Evolutionary conservation across 2,797 vertebrate species (phyloP), one percentile per base, ranked within the genome.

Genomic region (Gila robusta): DNA sequence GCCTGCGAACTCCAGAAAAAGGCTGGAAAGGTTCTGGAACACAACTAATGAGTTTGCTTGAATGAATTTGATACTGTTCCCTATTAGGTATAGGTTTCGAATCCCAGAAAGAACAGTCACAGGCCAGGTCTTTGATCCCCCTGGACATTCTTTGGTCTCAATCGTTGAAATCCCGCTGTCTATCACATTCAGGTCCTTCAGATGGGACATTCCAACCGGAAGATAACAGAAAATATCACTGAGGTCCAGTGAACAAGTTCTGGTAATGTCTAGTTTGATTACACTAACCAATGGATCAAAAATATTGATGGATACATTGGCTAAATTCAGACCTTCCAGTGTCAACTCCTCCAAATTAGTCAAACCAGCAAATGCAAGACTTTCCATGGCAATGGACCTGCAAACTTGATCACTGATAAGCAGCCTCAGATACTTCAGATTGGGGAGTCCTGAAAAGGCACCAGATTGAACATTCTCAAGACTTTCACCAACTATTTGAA

Each of bases 11-110:
- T 23, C 39, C 16, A 90, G 11, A 7, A 4, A 6, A 35, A 90
- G 19, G 3, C 81, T 89, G 52, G 86, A 89, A 41, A 91, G 87
- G 21, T 88, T 91, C 47, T 81, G 88, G 71, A 90, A 89, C 23
- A 52, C 47, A 32, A 32, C 49, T 41, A 89, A 28, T 6, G 88
- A 89, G 26, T 71, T 64, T 16, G 87, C 23, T 62, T 82, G 74
- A 37, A 90, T 88, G 5, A 23, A 69, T 62, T 67, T 21, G 5
- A 90, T 72, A 14, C 11, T n/a, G 82, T 88, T 90, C 3, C 17
- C 44, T 2, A 0, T 6, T 32, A 90, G 54, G 41, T 79, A 12
- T 32, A 91, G 71, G 39, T 41, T 71, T 66, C 66, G 78, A 66
- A 90, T 77, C 32, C 84, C 62, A 54, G 86, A 86, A 54, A 91